Base-by-base conservation (phyloP, 2,888 invertebrate genomes). In the Acrocyrtus sp. region DNA sequence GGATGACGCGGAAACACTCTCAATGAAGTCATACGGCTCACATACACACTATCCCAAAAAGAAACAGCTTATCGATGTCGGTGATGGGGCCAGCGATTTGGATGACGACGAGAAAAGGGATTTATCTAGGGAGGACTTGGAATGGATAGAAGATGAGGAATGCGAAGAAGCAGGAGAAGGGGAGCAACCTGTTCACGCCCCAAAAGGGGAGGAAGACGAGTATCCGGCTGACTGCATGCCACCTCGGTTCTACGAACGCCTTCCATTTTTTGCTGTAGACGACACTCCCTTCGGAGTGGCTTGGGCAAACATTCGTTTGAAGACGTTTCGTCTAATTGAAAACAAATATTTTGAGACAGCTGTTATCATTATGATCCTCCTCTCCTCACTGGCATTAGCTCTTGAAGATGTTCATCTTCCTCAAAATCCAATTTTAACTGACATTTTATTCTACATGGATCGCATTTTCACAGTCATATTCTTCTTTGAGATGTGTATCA, bases 261-360 rank as follows among this genome's bases (percentile, higher is more conserved):
- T 95, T 85, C 94, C 95, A 72, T 92, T 94, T 85, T 87, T 95
- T 83, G 92, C 94, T 79, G 94, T 95, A 66, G 94, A 95, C 82
- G 95, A 96, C 83, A 94, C 96, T 58, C 94, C 93, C 10, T 93
- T 96, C 86, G 97, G 96, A 92, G 93, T 94, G 85, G 93, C 93
- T 81, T 98, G 96, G 96, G 95, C 92, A 82, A 93, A 92, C 86
- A 88, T 96, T 79, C 89, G 98, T 84, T 90, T 93, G 84, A 95
- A 95, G 87, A 95, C 96, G 80, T 97, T 93, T 87, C 91, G 91
- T 86, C 90, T 98, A 83, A 97, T 98, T 84, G 98, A 98, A 87
- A 97, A 98, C 87, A 97, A 96, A 86, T 98, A 98, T 88, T 98
- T 98, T 87, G 98, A 98, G 89, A 96, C 96, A 83, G 96, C 98